phyloP scores from a whole-genome alignment of 2,888 invertebrate species.

The Nemotelus pantherinus region DNA sequence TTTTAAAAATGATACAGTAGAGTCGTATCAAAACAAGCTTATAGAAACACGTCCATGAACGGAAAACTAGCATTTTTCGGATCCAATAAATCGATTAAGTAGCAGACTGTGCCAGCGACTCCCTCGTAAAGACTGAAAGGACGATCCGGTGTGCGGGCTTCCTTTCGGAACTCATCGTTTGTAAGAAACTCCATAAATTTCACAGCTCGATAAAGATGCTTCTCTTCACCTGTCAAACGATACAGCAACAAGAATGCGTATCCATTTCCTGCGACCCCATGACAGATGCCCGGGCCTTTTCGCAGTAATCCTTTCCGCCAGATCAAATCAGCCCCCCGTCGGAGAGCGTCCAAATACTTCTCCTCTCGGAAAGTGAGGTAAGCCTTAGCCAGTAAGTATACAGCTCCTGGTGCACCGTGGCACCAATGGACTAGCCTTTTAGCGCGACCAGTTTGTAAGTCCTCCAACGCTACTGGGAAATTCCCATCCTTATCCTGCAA shows the following conservation, averaged over 20 bases:
- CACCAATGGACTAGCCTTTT: slow-evolving; percentile 90
- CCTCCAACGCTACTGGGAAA: slow-evolving; percentile 79
- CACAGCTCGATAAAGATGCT: slow-evolving; percentile 78
- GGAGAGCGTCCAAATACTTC: slow-evolving; percentile 75
- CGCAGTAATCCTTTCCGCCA: slow-evolving; percentile 85
- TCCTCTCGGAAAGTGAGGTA: slow-evolving; percentile 78
- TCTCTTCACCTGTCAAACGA: slow-evolving; percentile 76
- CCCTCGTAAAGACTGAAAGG: slow-evolving; percentile 90
- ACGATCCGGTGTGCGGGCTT: slow-evolving; percentile 80
- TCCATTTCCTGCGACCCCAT: slow-evolving; percentile 86
- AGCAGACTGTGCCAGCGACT: slow-evolving; percentile 86
- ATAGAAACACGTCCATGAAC: slow-evolving; percentile 76
- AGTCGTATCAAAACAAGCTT: not conserved
- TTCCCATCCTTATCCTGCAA: slow-evolving; percentile 77
- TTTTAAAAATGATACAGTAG: too few species aligned
- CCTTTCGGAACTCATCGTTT: slow-evolving; percentile 71
- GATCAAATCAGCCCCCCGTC: slow-evolving; percentile 77
- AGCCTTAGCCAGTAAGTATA: slow-evolving; percentile 85
- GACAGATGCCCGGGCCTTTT: slow-evolving; percentile 91
- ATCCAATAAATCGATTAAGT: slow-evolving; percentile 77
- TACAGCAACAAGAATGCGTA: slow-evolving; percentile 82
- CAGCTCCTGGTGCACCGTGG: slow-evolving; percentile 85
- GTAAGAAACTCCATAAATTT: slow-evolving; percentile 81
- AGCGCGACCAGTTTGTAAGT: slow-evolving; percentile 66
- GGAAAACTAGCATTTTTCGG: slow-evolving; percentile 83